Evolutionary conservation across 2,797 vertebrate species (phyloP).

Genomic region (Semotilus atromaculatus): DNA sequence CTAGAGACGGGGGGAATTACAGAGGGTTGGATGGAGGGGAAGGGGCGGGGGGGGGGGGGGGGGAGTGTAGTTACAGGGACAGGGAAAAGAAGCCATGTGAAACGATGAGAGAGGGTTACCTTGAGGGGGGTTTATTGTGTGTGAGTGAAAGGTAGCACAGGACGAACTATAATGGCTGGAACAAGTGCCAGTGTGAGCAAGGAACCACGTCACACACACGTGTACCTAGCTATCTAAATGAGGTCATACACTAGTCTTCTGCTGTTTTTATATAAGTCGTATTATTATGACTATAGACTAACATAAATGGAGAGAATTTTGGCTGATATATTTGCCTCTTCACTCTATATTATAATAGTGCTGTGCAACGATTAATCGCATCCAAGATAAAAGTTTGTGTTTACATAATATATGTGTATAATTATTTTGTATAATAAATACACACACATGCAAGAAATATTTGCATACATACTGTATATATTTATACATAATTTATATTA

Average conservation of each 20-base stretch:
- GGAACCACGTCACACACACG: conserved; percentile 28
- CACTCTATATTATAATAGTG: no score
- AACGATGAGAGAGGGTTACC: conserved; percentile 60
- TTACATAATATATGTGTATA: no score
- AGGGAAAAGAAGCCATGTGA: conserved; percentile 71
- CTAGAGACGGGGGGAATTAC: conserved; percentile 86
- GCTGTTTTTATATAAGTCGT: background rate
- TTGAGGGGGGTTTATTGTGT: conserved; percentile 49
- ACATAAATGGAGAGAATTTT: background rate
- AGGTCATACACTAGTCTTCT: background rate
- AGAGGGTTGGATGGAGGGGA: conserved; percentile 62
- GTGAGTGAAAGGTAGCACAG: conserved; percentile 35
- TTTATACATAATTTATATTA: no score
- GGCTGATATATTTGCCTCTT: no score
- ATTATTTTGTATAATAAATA: no score
- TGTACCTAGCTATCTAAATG: background rate
- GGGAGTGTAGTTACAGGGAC: conserved; percentile 68
- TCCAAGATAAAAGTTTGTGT: no score
- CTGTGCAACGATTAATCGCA: no score
- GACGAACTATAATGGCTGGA: conserved; percentile 2
- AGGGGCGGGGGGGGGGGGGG: conserved; percentile 9
- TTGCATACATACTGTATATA: no score
- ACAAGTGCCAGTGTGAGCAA: conserved; percentile 52
- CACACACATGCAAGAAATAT: no score
- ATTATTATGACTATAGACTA: background rate